Evolutionary conservation across 2,888 invertebrate genomes (phyloP).

Genomic region (Ptychoptera contaminata): DNA sequence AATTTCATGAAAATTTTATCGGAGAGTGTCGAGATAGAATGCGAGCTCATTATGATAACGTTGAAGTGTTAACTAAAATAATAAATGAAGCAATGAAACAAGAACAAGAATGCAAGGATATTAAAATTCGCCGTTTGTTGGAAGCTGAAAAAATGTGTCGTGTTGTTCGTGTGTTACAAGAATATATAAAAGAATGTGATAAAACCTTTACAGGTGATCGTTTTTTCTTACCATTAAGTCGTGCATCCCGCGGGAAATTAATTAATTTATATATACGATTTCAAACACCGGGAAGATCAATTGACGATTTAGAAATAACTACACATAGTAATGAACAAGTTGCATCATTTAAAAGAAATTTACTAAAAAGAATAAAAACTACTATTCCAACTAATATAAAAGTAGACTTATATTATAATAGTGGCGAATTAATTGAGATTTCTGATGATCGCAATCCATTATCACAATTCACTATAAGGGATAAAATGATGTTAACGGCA

Average conservation of each 20-base stretch:
- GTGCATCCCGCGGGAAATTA: slow-evolving; percentile 83
- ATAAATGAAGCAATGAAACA: slow-evolving; percentile 14
- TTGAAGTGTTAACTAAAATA: slow-evolving; percentile 33
- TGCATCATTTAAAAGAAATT: slow-evolving; percentile 64
- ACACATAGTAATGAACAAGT: slow-evolving; percentile 92
- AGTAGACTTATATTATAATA: slow-evolving; percentile 69
- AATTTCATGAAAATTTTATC: slow-evolving; percentile 84
- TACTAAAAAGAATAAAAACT: slow-evolving; percentile 37
- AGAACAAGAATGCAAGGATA: slow-evolving; percentile 23
- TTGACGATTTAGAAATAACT: slow-evolving; percentile 82
- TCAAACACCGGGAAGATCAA: slow-evolving; percentile 70
- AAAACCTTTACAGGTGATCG: slow-evolving; percentile 74
- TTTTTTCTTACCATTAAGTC: slow-evolving; percentile 66
- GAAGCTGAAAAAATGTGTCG: slow-evolving; percentile 81
- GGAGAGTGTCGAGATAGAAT: slow-evolving; percentile 83
- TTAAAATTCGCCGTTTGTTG: slow-evolving; percentile 22
- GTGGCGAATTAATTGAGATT: slow-evolving; percentile 75
- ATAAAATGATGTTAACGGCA: slow-evolving; percentile 75
- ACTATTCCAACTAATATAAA: slow-evolving; percentile 59
- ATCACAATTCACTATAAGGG: slow-evolving; percentile 68
- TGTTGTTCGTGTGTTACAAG: slow-evolving; percentile 83
- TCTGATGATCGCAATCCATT: slow-evolving; percentile 76
- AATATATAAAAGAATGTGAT: slow-evolving; percentile 92
- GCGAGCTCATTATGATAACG: slow-evolving; percentile 72
- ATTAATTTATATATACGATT: slow-evolving; percentile 74